Evolutionary conservation across 2,888 invertebrate species (phyloP), one percentile per base, ranked within the genome.

Genomic region (Corythucha ciliata): DNA sequence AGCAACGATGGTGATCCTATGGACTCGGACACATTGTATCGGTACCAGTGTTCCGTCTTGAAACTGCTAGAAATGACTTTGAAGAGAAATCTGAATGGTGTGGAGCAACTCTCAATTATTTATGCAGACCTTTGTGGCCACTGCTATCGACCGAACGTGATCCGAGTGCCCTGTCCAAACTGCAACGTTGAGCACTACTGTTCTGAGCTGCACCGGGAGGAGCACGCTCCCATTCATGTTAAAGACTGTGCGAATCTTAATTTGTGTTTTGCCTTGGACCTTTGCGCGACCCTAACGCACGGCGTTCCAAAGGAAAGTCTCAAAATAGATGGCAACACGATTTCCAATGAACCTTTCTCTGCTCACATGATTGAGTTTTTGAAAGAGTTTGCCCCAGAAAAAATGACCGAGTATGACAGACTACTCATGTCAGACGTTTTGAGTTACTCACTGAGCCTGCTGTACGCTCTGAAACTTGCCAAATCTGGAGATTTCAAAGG

Each of bases 41-140:
- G 26, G n/a, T 24, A 34, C 10, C 44, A 48, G 16, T 18, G 25
- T 18, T 32, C 21, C 8, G 4, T 52, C n/a, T 39, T 48, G 10
- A 32, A 14, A 16, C 1, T 3, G 25, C 6, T 55, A 6, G 52
- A 52, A 33, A 29, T 45, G 5, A 6, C 18, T 6, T 45, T 55
- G 22, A 36, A 21, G n/a, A 52, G 55, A 34, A 24, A 36, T 16
- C 18, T 55, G 18, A 46, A 8, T 16, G 7, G 33, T 26, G 21
- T 24, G 40, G 55, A 55, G 40, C 42, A 51, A 22, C 51, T 48
- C 12, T 48, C 45, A 45, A 47, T 55, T 26, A 45, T 40, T 45
- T 55, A 48, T 32, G 48, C 55, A 0, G 36, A 52, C 24, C 36
- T 55, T 7, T 55, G 55, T 20, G 47, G 41, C 1, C 8, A 48